Base-by-base conservation (phyloP, 64 coral and sea anemone species). In the Montipora efflorescens region DNA sequence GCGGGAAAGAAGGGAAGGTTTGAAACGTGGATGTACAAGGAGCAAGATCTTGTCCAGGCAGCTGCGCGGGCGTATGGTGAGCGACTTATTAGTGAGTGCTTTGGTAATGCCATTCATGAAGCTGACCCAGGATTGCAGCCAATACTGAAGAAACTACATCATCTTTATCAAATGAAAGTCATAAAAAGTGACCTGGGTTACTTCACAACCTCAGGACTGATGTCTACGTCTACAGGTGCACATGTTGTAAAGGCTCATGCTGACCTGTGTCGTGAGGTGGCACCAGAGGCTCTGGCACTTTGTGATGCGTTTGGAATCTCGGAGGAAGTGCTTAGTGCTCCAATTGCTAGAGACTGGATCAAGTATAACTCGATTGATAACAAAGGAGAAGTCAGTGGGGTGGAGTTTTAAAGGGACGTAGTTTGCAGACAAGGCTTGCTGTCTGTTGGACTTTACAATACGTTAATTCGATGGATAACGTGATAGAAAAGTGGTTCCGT, bases 271-370 rank as follows among this genome's bases (percentile, higher is more conserved):
- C 79, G 70, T 12, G 91, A 94, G 10, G 91, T 96, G 53, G 91
- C 95, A 93, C 95, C 95, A 48, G 91, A 96, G 87, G 95, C 95
- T 80, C 87, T 94, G 71, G 91, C 91, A 74, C 91, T 96, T 22
- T 96, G 91, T 96, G 95, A 96, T 67, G 91, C 95, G 5, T 96
- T 96, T 90, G 95, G 95, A 9, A 64, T 96, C 23, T 90, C 78
- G 16, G 91, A 96, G 22, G 75, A 90, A 67, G 51, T 96, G 87
- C 74, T 96, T 3, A 96, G 90, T 87, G 95, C 95, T 18, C 95
- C 95, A 61, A 96, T 96, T 79, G 95, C 95, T 4, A 93, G 95
- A 55, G 95, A 96, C 80, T 96, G 95, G 95, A 71, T 96, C 79
- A 93, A 93, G 87, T 96, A 90, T 47, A 94, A 96, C 20, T 84